phyloP scores from a whole-genome alignment of 1,140 invertebrate species.

The Drosophila orena region DNA sequence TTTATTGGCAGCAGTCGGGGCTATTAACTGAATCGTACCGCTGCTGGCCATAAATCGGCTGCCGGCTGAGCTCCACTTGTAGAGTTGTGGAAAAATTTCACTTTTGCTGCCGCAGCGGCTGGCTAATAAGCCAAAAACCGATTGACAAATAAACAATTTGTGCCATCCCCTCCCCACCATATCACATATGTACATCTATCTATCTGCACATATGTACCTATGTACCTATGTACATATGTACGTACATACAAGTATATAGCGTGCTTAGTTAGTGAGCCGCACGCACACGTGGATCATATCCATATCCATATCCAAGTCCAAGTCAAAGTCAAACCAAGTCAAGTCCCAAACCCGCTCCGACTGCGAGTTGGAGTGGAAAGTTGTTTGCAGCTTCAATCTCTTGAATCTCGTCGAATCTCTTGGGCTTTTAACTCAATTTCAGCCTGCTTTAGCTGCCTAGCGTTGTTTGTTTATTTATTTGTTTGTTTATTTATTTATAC shows the following conservation, averaged over 20 bases:
- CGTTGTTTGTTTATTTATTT: conserved; percentile 66
- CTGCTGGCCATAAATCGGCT: conserved; percentile 44
- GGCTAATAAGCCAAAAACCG: conserved; percentile 68
- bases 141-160: conserved; percentile 82
- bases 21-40: conserved; percentile 49
- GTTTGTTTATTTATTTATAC: conserved; percentile 61
- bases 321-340: conserved; percentile 70
- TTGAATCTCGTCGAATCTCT: conserved; percentile 64
- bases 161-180: conserved; percentile 36
- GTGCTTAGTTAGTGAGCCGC: conserved; percentile 32
- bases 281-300: conserved; percentile 61
- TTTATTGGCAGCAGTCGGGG: conserved; percentile 45
- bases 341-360: conserved; percentile 51
- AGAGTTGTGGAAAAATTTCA: conserved; percentile 73
- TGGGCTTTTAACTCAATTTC: conserved; percentile 79
- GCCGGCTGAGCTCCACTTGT: conserved; percentile 8
- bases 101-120: conserved; percentile 59
- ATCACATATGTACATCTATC: conserved; percentile 15
- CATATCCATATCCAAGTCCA: conserved; percentile 47
- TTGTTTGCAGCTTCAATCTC: conserved; percentile 63
- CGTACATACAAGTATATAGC: background rate
- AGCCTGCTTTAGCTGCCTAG: conserved; percentile 27
- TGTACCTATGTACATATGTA: background rate
- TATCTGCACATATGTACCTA: conserved; percentile 20
- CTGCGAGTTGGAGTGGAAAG: conserved; percentile 65